These are phyloP conservation scores for Watsonalla cultraria DNA, from an alignment of 2,888 invertebrate species.

Conservation along the genomic window DNA sequence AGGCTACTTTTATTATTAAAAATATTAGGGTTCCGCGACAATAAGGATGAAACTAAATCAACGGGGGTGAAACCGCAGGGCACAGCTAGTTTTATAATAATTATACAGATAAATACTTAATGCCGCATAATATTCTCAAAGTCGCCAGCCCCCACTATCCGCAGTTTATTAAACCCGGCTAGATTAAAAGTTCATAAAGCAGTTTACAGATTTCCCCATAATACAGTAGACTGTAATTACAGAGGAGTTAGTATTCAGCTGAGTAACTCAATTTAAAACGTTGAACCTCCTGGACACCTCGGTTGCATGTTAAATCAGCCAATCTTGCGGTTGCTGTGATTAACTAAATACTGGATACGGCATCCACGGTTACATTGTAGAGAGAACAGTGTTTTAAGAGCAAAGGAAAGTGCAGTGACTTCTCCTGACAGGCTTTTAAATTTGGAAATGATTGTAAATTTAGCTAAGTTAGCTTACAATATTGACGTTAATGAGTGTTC, in stretches of 20 bases:
- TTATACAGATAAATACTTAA: constrained; percentile 2
- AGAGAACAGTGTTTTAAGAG: too few species aligned
- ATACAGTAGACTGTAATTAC: constrained; percentile 41
- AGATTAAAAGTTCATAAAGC: background rate
- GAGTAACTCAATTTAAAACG: constrained; percentile 66
- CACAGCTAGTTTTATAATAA: background rate
- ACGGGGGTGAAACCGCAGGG: too few species aligned
- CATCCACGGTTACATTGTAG: constrained; percentile 3
- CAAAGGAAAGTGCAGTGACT: too few species aligned
- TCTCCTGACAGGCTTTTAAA: too few species aligned
- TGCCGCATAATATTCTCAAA: background rate
- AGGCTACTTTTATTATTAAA: too few species aligned
- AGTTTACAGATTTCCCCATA: constrained; percentile 4
- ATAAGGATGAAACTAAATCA: too few species aligned
- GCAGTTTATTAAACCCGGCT: constrained; percentile 1
- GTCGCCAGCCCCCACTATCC: background rate
- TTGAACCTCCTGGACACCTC: constrained; percentile 61
- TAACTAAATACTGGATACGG: constrained; percentile 25
- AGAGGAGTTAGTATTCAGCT: constrained; percentile 54
- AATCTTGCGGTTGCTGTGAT: constrained; percentile 37
- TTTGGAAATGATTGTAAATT: too few species aligned
- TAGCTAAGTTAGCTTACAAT: too few species aligned
- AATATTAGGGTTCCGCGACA: too few species aligned
- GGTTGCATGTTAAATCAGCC: constrained; percentile 69
- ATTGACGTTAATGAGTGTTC: too few species aligned